Evolutionary conservation across 2,888 invertebrate species (phyloP).

Genomic region (Xestia c-nigrum): DNA sequence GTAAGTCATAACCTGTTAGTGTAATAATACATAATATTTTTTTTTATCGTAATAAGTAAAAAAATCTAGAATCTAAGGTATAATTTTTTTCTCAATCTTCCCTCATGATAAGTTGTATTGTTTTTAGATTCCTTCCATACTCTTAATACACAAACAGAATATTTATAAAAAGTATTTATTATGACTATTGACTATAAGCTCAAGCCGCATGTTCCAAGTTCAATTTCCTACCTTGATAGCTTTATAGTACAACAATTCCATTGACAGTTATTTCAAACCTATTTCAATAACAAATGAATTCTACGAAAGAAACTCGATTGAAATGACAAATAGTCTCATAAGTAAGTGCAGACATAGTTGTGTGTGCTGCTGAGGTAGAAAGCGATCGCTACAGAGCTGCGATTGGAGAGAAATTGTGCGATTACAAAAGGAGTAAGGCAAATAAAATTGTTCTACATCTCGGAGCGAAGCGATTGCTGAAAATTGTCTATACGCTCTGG

Average conservation of each 20-base stretch:
- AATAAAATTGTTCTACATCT: slow-evolving; percentile 59
- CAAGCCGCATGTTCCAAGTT: slow-evolving; percentile 15
- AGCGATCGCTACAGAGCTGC: slow-evolving; percentile 46
- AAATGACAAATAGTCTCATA: slow-evolving; percentile 49
- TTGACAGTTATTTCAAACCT: slow-evolving; percentile 6
- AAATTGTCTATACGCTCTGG: slow-evolving; percentile 47
- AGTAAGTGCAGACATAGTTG: slow-evolving; percentile 30
- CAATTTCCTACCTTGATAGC: background rate
- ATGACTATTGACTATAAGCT: background rate
- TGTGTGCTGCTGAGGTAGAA: slow-evolving; percentile 53
- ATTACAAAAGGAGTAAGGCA: slow-evolving; percentile 57
- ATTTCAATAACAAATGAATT: slow-evolving; percentile 52
- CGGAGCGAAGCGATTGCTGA: slow-evolving; percentile 35
- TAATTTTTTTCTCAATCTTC: background rate
- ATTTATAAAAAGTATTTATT: background rate
- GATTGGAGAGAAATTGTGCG: slow-evolving; percentile 63
- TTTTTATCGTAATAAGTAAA: background rate
- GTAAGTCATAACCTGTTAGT: too few species aligned
- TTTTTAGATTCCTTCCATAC: background rate
- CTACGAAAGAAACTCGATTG: slow-evolving; percentile 52
- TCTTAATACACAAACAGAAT: background rate
- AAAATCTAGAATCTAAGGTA: background rate
- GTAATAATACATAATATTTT: too few species aligned
- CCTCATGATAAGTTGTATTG: background rate
- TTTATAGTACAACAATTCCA: background rate